Conservation (phyloP, 1,140 invertebrate genomes). For the Macrotrachela quadricornifera region DNA sequence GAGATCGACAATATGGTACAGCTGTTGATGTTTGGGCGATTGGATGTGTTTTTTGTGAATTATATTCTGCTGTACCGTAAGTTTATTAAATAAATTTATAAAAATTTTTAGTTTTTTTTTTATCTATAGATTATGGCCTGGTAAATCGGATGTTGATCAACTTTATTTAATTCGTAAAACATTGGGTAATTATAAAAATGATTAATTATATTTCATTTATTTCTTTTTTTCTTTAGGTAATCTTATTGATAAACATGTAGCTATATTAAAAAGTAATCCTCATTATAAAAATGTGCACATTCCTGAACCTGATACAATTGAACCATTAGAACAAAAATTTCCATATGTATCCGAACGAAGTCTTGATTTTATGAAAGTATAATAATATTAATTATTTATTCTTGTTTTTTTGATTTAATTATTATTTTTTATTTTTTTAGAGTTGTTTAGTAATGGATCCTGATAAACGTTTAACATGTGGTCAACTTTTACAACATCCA, state of each 20-base stretch:
- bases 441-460: constrained; percentile 89
- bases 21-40: constrained; percentile 89
- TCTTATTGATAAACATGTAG: constrained; percentile 70
- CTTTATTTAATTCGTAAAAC: constrained; percentile 79
- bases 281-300: constrained; percentile 62
- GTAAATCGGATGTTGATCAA: constrained; percentile 93
- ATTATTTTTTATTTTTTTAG: too few species aligned
- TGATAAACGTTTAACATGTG: constrained; percentile 59
- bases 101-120: too few species aligned
- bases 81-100: constrained; percentile 10
- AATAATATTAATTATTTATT: neutral
- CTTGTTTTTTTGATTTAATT: too few species aligned
- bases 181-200: constrained; percentile 27
- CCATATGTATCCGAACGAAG: constrained; percentile 44
- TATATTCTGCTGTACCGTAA: constrained; percentile 42
- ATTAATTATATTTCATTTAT: neutral
- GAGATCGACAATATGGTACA: constrained; percentile 85
- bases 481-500: constrained; percentile 62
- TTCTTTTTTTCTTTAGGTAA: constrained; percentile 42
- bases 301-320: constrained; percentile 50
- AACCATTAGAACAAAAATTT: constrained; percentile 58
- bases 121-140: constrained; percentile 52
- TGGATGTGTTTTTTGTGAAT: constrained; percentile 74
- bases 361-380: constrained; percentile 64
- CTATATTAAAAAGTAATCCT: constrained; percentile 79